Evolutionary conservation across 1,140 invertebrate species (phyloP), one percentile per base, ranked within the genome.

Genomic region (Trissolcus basalis): DNA sequence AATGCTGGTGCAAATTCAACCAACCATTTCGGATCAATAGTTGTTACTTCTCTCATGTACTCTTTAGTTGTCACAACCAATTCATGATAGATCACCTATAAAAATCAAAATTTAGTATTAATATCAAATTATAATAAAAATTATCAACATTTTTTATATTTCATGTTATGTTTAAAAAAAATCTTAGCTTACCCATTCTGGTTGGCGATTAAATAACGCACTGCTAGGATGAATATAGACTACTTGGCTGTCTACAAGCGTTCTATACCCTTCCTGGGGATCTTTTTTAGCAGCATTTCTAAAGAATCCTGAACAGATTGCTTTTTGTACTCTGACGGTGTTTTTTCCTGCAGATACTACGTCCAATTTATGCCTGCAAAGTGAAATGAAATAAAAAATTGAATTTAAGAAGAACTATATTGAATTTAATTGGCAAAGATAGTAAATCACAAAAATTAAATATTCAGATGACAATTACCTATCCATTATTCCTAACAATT

Each of bases 201-300:
- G 98, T 86, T 99, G 97, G 67, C 97, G 89, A 86, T 99, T 98
- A 82, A 99, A 99, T 0, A 99, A 88, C 0, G 98, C 96, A 88
- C 96, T 98, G 0, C 97, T 98, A 0, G 98, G 98, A 91, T 99
- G 98, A 83, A 99, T 99, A 82, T 99, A 99, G 0, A 99, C 98
- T 1, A 98, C 96, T 89, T 99, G 98, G 69, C 96, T 97, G 86
- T 99, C 98, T 0, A 99, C 97, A 1, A 99, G 89, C 0, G 98
- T 99, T 55, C 97, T 89, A 85, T 99, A 99, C 0, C 98, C 98
- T 90, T 99, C 98, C 86, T 99, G 98, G 0, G 98, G 98, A 91
- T 99, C 98, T 85, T 99, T 98, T 87, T 99, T 99, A 0, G 98
- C 97, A 1, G 98, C 97, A 89, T 99, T 99, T 56, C 98, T 90